Conservation (phyloP, 2,113 vertebrate species). For the Stegostoma tigrinum region DNA sequence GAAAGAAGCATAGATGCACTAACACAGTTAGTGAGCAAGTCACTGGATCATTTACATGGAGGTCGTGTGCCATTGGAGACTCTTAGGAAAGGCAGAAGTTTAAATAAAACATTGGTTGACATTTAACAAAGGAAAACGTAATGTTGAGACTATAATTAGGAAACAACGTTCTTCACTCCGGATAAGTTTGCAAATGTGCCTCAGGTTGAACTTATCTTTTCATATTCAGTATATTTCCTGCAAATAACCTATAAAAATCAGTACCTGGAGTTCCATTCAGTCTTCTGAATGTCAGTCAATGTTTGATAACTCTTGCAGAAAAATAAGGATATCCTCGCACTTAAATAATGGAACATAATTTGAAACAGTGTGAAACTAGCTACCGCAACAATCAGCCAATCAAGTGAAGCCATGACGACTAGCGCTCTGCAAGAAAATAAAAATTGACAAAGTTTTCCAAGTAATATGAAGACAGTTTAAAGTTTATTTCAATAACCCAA, state of each 20-base stretch:
- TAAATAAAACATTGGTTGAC: background rate
- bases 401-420: slow-evolving; percentile 78
- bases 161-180: too few species aligned
- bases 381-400: slow-evolving; percentile 58
- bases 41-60: background rate
- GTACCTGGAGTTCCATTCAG: slow-evolving; percentile 98
- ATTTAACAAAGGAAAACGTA: background rate
- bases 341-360: slow-evolving; percentile 79
- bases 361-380: slow-evolving; percentile 83
- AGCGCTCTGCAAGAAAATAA: slow-evolving; percentile 46
- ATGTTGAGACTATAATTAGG: background rate
- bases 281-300: slow-evolving; percentile 81
- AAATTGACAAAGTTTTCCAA: background rate
- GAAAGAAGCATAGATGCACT: background rate
- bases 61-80: too few species aligned
- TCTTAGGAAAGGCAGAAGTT: background rate
- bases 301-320: slow-evolving; percentile 70
- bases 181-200: background rate
- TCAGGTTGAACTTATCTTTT: background rate
- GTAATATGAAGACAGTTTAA: background rate
- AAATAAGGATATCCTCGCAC: slow-evolving; percentile 71
- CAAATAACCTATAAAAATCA: background rate
- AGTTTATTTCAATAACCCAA: background rate
- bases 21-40: background rate
- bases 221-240: background rate